These are phyloP conservation scores for Tetrapedia diversipes DNA, from an alignment of 2,888 invertebrate species.

Conservation along the genomic window DNA sequence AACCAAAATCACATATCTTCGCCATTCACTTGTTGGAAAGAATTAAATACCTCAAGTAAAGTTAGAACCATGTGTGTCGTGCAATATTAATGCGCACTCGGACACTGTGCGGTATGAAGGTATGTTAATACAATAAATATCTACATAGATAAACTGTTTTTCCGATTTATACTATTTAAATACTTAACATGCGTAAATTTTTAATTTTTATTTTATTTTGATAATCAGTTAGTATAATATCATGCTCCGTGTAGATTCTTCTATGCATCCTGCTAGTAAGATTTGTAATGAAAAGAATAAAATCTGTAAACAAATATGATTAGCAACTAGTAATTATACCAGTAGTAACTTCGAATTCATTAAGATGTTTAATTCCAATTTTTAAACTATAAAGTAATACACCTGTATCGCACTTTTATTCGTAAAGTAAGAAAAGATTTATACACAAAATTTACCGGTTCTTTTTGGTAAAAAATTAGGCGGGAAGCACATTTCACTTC, in stretches of 20 bases:
- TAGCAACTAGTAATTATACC: too few relatives aligned
- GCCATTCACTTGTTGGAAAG: constrained; percentile 21
- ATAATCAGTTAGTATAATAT: too few relatives aligned
- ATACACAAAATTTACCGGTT: background rate
- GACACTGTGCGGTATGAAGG: constrained; percentile 41
- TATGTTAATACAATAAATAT: constrained; percentile 35
- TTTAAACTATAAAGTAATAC: too few relatives aligned
- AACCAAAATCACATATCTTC: constrained; percentile 36
- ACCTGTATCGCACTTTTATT: too few relatives aligned
- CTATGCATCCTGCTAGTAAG: too few relatives aligned
- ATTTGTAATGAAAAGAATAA: too few relatives aligned
- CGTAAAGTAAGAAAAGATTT: too few relatives aligned
- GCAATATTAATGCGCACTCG: constrained; percentile 39
- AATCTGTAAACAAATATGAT: too few relatives aligned
- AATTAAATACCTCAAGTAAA: constrained; percentile 30
- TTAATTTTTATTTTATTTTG: too few relatives aligned
- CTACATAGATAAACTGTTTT: constrained; percentile 3
- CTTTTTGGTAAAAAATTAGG: background rate
- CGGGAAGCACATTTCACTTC: background rate
- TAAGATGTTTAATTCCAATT: too few relatives aligned
- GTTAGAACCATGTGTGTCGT: constrained; percentile 41
- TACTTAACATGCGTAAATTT: background rate
- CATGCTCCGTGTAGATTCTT: too few relatives aligned
- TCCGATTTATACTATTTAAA: background rate
- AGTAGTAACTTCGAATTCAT: too few relatives aligned